These are phyloP conservation scores for Arvicanthis niloticus DNA, from an alignment of 2,113 vertebrate genomes.

Conservation along the genomic window DNA sequence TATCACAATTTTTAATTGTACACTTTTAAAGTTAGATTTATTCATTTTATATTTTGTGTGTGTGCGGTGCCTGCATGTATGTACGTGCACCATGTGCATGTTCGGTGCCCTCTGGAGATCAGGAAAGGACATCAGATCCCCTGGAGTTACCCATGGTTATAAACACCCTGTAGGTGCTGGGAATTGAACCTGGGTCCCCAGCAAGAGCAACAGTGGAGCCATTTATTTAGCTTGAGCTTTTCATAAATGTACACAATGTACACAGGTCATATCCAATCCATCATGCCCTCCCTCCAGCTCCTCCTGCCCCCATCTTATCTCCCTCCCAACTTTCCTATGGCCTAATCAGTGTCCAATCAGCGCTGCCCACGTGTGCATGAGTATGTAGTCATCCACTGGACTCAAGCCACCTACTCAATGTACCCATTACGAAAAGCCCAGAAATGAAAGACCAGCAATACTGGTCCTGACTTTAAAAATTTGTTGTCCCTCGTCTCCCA, in stretches of 20 bases:
- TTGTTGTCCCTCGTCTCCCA: neutral
- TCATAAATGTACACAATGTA: neutral
- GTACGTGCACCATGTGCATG: neutral
- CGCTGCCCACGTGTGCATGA: neutral
- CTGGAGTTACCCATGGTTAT: neutral
- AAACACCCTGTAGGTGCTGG: neutral
- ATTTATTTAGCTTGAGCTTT: neutral
- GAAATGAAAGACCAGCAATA: neutral
- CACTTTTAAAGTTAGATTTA: neutral
- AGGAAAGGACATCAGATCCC: neutral
- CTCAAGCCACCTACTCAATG: neutral
- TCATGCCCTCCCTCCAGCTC: neutral
- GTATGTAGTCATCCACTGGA: no score
- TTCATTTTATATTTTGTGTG: neutral
- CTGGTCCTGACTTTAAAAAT: neutral
- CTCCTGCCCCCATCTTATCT: neutral
- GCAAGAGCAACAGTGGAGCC: neutral
- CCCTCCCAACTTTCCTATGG: neutral
- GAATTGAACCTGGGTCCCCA: neutral
- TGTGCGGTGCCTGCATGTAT: neutral
- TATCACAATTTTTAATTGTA: neutral
- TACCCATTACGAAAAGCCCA: neutral
- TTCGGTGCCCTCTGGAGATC: neutral
- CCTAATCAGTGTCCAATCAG: neutral
- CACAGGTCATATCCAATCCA: neutral